Evolutionary conservation across 1,140 invertebrate genomes (phyloP).

Genomic region (Asbolus verrucosus): DNA sequence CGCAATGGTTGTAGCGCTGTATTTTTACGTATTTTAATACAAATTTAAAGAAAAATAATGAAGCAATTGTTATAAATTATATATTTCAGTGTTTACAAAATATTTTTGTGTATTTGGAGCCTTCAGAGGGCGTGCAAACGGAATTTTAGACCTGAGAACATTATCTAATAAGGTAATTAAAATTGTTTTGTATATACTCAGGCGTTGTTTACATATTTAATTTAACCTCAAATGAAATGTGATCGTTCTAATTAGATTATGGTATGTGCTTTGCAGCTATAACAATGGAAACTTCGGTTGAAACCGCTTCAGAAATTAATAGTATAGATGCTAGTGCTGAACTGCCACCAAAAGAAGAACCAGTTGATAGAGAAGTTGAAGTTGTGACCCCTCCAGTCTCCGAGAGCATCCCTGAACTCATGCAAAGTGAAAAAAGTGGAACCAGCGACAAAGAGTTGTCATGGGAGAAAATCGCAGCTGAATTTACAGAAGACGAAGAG

Average conservation of each 20-base stretch:
- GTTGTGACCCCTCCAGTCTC: neutral
- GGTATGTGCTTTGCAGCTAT: neutral
- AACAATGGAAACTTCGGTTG: neutral
- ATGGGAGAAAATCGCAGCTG: conserved; percentile 74
- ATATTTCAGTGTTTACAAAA: neutral
- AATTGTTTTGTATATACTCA: conserved; percentile 34
- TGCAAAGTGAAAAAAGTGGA: conserved; percentile 5
- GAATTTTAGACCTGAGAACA: neutral
- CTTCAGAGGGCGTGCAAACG: neutral
- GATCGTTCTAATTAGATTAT: no score
- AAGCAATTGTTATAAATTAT: neutral
- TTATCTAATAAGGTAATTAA: conserved; percentile 45
- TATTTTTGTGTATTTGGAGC: neutral
- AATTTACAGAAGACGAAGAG: conserved; percentile 74
- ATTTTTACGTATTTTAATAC: conserved; percentile 16
- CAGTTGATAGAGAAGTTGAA: neutral
- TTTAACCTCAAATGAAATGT: neutral
- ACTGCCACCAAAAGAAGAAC: neutral
- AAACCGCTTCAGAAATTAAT: neutral
- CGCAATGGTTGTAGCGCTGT: neutral
- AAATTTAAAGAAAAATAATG: conserved; percentile 2
- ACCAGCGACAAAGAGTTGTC: conserved; percentile 46
- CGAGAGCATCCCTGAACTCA: conserved; percentile 1
- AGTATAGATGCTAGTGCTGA: no score
- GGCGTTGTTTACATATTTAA: conserved; percentile 40